Percentiles rank a stretch among this genome's conserved stretches.
Conservation (phyloP, 2,888 invertebrate genomes). For the Acleris cristana region DNA sequence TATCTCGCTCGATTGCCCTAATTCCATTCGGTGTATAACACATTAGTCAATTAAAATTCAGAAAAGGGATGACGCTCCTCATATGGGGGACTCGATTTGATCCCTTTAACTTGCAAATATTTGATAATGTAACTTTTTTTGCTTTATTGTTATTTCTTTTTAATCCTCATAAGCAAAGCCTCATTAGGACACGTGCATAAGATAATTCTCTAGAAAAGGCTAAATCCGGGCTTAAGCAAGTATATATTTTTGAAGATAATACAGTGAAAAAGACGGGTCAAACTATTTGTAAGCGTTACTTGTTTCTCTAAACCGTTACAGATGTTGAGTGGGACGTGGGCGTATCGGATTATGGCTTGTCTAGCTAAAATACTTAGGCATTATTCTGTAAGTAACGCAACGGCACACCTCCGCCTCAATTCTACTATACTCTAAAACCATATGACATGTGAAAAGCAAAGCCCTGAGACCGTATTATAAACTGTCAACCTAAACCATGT, state of each 20-base stretch:
- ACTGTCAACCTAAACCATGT: too few relatives aligned
- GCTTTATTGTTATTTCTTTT: constrained; percentile 21
- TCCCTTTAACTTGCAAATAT: constrained; percentile 21
- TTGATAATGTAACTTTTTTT: constrained; percentile 27
- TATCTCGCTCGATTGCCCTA: constrained; percentile 36
- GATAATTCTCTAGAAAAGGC: constrained; percentile 2
- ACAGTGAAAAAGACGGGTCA: too few relatives aligned
- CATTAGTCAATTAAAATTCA: constrained; percentile 38
- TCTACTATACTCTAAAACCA: too few relatives aligned
- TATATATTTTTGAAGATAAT: background rate
- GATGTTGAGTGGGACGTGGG: too few relatives aligned
- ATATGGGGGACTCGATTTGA: constrained; percentile 30
- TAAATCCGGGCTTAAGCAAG: background rate
- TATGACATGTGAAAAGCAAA: too few relatives aligned
- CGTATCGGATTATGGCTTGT: too few relatives aligned
- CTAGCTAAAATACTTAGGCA: too few relatives aligned
- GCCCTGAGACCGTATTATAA: too few relatives aligned
- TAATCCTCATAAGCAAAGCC: constrained; percentile 1
- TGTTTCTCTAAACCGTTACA: too few relatives aligned
- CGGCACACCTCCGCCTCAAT: too few relatives aligned
- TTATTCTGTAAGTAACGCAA: too few relatives aligned
- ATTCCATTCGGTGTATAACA: constrained; percentile 36
- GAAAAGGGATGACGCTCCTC: constrained; percentile 33
- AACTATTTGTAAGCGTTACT: too few relatives aligned
- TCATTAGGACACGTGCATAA: constrained; percentile 10